phyloP scores from a whole-genome alignment of 2,888 invertebrate species.

The Xiphydria camelus region DNA sequence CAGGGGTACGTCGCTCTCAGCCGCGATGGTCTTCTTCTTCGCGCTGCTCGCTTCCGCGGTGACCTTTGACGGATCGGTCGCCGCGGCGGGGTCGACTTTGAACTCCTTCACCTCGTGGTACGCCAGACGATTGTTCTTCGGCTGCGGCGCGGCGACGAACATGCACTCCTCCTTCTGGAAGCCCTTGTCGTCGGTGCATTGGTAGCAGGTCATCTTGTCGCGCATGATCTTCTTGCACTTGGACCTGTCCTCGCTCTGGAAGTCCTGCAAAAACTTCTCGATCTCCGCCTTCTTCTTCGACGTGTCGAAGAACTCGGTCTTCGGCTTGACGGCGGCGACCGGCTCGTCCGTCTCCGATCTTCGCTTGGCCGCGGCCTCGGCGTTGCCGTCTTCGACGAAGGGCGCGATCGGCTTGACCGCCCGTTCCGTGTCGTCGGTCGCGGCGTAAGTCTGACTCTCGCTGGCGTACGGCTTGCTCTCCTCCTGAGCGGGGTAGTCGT shows the following conservation, averaged over 20 bases:
- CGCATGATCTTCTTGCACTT: conserved; percentile 72
- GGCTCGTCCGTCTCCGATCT: neutral
- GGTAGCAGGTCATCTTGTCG: conserved; percentile 77
- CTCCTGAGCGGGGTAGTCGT: neutral
- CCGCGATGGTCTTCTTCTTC: conserved; percentile 54
- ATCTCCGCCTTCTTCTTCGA: conserved; percentile 65
- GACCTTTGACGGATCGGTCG: conserved; percentile 11
- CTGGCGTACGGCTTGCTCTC: conserved; percentile 10
- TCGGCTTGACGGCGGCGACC: conserved; percentile 14
- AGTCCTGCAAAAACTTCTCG: conserved; percentile 73
- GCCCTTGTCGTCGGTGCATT: conserved; percentile 71
- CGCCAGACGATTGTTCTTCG: conserved; percentile 67
- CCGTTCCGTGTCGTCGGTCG: neutral
- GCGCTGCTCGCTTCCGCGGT: conserved; percentile 33
- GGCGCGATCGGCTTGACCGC: neutral
- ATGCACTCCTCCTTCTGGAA: conserved; percentile 79
- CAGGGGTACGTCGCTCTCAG: neutral
- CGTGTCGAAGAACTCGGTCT: conserved; percentile 34
- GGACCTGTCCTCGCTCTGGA: conserved; percentile 72
- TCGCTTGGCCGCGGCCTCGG: neutral
- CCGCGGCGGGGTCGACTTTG: conserved; percentile 14
- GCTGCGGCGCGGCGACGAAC: conserved; percentile 72
- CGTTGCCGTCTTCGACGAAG: too few species aligned
- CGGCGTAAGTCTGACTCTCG: neutral
- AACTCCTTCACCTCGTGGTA: conserved; percentile 68